These are phyloP conservation scores for Ceyx cyanopectus DNA, from an alignment of 2,113 vertebrate genomes.

Conservation along the genomic window DNA sequence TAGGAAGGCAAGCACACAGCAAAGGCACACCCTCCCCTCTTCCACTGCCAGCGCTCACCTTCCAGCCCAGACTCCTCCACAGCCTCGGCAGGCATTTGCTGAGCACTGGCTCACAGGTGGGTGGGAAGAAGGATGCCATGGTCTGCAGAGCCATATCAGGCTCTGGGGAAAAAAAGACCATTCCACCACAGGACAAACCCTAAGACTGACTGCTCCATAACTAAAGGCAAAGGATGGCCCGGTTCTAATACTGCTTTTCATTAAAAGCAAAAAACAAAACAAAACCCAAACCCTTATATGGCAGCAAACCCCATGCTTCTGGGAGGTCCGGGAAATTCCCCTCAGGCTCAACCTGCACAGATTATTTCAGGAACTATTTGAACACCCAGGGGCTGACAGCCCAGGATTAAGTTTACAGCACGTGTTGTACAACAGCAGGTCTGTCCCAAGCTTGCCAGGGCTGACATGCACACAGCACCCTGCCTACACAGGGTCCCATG, in stretches of 20 bases:
- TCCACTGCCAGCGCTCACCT: background rate
- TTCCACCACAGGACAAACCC: background rate
- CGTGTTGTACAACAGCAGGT: background rate
- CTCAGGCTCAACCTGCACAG: background rate
- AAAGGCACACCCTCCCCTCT: fast-evolving
- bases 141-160: background rate
- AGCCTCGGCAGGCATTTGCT: fast-evolving
- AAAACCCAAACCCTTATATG: background rate
- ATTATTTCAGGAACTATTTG: background rate
- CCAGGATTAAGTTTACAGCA: background rate
- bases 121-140: background rate
- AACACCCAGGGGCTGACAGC: background rate
- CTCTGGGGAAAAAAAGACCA: background rate
- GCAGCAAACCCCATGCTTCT: background rate
- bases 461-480: fast-evolving
- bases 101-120: background rate
- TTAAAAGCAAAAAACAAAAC: background rate
- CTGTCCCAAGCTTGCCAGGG: fast-evolving
- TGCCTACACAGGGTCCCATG: background rate
- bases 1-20: background rate
- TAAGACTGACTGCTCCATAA: fast-evolving
- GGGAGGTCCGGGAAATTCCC: background rate
- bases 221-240: background rate
- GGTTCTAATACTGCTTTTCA: background rate
- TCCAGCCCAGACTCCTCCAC: background rate